phyloP scores from a whole-genome alignment of 92 coral and sea anemone species.

The Desmophyllum pertusum region DNA sequence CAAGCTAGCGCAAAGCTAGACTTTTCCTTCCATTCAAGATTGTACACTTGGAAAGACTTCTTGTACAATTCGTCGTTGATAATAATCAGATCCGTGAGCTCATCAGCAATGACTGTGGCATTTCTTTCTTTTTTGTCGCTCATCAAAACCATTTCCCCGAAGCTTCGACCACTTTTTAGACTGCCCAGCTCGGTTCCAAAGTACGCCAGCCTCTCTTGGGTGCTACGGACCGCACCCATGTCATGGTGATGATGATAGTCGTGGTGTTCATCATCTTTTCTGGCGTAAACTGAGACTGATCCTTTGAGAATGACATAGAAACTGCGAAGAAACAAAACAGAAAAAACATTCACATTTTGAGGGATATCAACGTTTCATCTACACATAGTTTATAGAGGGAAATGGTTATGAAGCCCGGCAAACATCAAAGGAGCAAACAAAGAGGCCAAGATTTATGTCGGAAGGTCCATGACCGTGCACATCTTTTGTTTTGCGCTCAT shows the following conservation, averaged over 20 bases:
- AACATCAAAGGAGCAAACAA: no score
- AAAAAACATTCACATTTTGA: not conserved
- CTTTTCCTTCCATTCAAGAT: slow-evolving; percentile 78
- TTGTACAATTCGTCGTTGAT: slow-evolving; percentile 67
- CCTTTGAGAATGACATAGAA: slow-evolving; percentile 93
- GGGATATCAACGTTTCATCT: not conserved
- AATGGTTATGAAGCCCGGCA: no score
- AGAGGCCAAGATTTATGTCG: no score
- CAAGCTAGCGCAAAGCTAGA: slow-evolving; percentile 73
- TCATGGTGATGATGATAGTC: slow-evolving; percentile 58
- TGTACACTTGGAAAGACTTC: slow-evolving; percentile 58
- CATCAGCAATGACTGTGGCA: slow-evolving; percentile 93
- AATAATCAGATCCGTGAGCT: slow-evolving; percentile 66
- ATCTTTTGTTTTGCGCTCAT: no score
- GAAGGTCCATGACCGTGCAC: no score
- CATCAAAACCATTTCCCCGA: slow-evolving; percentile 88
- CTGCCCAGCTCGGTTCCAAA: slow-evolving; percentile 86
- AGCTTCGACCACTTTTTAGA: slow-evolving; percentile 81
- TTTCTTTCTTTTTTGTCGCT: slow-evolving; percentile 83
- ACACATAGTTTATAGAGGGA: no score
- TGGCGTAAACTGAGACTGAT: slow-evolving; percentile 87
- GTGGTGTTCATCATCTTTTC: slow-evolving; percentile 75
- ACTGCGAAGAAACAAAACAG: slow-evolving; percentile 35
- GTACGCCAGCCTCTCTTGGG: slow-evolving; percentile 78
- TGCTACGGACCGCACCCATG: slow-evolving; percentile 59